Conservation (phyloP, 2,888 invertebrate genomes). For the Drosophila melanocephala region DNA sequence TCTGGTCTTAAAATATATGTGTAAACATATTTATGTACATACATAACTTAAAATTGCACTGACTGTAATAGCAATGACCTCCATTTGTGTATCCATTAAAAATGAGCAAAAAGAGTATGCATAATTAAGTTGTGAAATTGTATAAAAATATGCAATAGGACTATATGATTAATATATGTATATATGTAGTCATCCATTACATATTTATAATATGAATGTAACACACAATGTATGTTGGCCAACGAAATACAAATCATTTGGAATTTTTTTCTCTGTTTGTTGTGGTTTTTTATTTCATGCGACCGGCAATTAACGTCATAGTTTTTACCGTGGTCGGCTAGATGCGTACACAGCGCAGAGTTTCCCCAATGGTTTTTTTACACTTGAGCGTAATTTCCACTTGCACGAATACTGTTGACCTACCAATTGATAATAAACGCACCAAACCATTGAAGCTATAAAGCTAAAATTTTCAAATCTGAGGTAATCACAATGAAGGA, state of each 20-base stretch:
- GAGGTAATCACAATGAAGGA: not conserved
- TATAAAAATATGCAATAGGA: not conserved
- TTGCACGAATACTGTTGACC: not conserved
- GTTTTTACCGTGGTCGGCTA: slow-evolving; percentile 10
- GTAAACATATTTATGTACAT: slow-evolving; percentile 2
- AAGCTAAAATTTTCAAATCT: not conserved
- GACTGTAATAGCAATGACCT: slow-evolving; percentile 17
- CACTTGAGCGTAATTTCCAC: not conserved
- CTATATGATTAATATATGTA: not conserved
- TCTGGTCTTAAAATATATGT: slow-evolving; percentile 6
- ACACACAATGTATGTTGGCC: not conserved
- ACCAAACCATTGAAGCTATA: not conserved
- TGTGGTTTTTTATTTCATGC: slow-evolving; percentile 21
- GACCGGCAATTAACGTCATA: slow-evolving; percentile 3
- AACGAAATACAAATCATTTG: slow-evolving; percentile 15
- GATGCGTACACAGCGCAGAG: slow-evolving; percentile 3
- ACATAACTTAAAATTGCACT: slow-evolving; percentile 6
- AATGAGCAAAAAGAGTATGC: not conserved
- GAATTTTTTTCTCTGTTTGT: slow-evolving; percentile 23
- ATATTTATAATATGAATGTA: not conserved
- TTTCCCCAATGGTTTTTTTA: slow-evolving; percentile 11
- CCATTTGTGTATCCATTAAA: slow-evolving; percentile 21
- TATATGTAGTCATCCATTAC: not conserved
- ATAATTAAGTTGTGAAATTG: slow-evolving; percentile 7
- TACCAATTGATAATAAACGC: not conserved